These are phyloP conservation scores for Monarcha castaneiventris DNA, from an alignment of 2,113 vertebrate species.

Conservation along the genomic window DNA sequence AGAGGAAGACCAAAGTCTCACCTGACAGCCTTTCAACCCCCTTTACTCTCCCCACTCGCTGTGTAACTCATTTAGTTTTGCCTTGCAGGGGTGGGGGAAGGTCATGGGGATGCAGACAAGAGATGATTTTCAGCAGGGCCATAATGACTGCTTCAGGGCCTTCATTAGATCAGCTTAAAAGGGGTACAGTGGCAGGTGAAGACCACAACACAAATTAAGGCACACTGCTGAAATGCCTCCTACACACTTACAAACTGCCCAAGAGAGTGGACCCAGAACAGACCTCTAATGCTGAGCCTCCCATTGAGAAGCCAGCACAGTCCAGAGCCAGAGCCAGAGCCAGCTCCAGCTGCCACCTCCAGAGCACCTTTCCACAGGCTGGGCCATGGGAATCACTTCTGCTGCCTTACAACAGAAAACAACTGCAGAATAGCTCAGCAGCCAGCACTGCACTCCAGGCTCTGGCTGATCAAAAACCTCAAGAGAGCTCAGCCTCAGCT, in stretches of 20 bases:
- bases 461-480: background rate
- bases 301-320: background rate
- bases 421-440: background rate
- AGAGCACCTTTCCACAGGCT: background rate
- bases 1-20: background rate
- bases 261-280: background rate
- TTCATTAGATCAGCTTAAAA: background rate
- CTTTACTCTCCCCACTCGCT: fast-evolving
- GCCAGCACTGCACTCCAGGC: background rate
- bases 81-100: background rate
- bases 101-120: too few species aligned
- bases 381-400: background rate
- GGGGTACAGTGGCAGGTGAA: background rate
- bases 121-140: background rate
- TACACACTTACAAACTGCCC: fast-evolving
- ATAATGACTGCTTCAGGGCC: background rate
- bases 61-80: background rate
- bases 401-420: background rate
- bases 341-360: background rate
- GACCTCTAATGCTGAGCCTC: background rate
- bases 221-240: background rate
- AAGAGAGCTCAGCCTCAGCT: background rate
- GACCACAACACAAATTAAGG: background rate
- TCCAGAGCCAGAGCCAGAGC: background rate
- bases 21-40: background rate